Evolutionary conservation across 1,140 invertebrate species (phyloP).

Genomic region (Macrocentrus cingulum): DNA sequence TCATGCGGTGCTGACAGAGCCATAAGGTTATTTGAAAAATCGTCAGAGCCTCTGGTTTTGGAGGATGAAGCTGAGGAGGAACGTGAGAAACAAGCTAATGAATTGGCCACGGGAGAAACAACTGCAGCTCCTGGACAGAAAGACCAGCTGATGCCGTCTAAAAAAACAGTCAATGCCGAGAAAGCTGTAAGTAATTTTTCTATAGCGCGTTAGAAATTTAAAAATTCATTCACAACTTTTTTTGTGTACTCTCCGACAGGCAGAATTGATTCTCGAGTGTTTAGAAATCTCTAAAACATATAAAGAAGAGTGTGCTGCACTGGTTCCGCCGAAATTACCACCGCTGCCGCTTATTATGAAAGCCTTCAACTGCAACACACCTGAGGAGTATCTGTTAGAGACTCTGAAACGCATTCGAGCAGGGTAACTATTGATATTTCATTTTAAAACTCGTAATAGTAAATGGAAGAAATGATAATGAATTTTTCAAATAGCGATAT

Average conservation of each 20-base stretch:
- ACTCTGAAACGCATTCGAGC: conserved; percentile 75
- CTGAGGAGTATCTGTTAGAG: conserved; percentile 80
- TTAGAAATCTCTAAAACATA: conserved; percentile 77
- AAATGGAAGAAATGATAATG: too few species aligned
- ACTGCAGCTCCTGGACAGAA: conserved; percentile 69
- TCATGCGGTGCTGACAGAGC: conserved; percentile 88
- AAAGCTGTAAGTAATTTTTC: conserved; percentile 70
- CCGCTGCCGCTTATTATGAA: conserved; percentile 74
- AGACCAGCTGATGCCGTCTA: conserved; percentile 79
- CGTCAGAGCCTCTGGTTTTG: conserved; percentile 86
- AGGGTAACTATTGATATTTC: conserved; percentile 60
- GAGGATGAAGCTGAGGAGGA: conserved; percentile 89
- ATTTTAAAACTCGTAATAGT: too few species aligned
- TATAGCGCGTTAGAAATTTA: not conserved
- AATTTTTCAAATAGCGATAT: conserved; percentile 71
- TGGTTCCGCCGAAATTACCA: conserved; percentile 47
- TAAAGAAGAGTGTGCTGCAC: conserved; percentile 58
- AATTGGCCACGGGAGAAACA: conserved; percentile 72
- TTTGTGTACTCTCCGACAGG: conserved; percentile 60
- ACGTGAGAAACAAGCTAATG: conserved; percentile 71
- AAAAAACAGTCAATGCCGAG: conserved; percentile 89
- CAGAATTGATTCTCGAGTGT: conserved; percentile 87
- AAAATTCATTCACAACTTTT: too few species aligned
- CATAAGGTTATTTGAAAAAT: conserved; percentile 83
- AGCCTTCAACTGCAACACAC: conserved; percentile 71